Base-by-base conservation (phyloP, 2,797 vertebrate species). In the Pithecia hirsuta region DNA sequence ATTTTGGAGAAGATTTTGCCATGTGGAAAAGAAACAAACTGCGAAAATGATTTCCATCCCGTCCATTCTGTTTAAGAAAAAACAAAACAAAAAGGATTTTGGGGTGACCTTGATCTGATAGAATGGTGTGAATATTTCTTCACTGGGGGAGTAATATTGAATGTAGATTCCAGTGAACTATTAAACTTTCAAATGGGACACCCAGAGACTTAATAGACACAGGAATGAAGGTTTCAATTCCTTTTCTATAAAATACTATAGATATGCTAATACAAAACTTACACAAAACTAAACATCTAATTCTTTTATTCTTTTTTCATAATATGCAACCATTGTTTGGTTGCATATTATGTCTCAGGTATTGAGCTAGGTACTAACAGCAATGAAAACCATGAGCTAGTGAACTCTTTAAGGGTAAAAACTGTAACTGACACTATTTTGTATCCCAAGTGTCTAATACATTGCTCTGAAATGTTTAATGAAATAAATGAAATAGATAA, bases 401-500 rank as follows among this genome's bases (percentile, higher is more conserved):
- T 33, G 33, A 57, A 28, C 7, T 86, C 22, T 92, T 33, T 28
- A 48, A 89, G 50, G n/a, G 39, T 83, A 78, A 76, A 46, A 24
- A 83, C 8, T 5, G n/a, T 70, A 19, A 83, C 8, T 39, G n/a
- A 36, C 22, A 80, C 24, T 79, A 33, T 50, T 92, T 74, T 78
- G 5, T 50, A 48, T 20, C 17, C 24, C 28, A 84, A 80, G 11
- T 59, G 10, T 87, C 26, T 50, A 88, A 12, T 70, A 50, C 2
- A 7, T 79, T 92, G 48, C 11, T 91, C 44, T 67, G 19, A 80
- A 96, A 80, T 79, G 30, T 82, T 85, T 82, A 95, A 67, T 86
- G 20, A 92, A 95, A 41, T 76, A 94, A 88, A 76, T 55, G 5
- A 85, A 78, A 90, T 50, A 64, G 26, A 85, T 33, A 36, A 96